These are phyloP conservation scores for Fregetta grallaria DNA, from an alignment of 2,113 vertebrate genomes.

Conservation along the genomic window DNA sequence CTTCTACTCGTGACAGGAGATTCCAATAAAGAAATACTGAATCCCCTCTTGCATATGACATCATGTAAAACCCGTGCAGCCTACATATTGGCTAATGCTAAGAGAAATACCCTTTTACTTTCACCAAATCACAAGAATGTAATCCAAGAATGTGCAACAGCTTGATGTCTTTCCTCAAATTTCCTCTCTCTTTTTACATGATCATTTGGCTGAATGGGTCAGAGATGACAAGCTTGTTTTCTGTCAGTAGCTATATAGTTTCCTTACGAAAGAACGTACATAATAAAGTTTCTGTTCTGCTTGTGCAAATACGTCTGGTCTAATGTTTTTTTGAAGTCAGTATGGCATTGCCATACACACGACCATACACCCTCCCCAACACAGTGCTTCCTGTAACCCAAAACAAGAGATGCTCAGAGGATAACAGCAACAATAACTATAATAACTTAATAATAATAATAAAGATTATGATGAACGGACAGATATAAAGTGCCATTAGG, in stretches of 20 bases:
- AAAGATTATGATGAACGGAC: neutral
- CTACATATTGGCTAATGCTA: neutral
- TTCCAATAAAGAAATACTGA: neutral
- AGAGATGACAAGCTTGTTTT: neutral
- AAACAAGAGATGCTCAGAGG: neutral
- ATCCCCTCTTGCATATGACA: neutral
- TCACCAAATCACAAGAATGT: neutral
- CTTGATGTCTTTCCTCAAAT: neutral
- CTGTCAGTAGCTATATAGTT: neutral
- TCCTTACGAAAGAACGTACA: neutral
- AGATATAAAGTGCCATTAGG: neutral
- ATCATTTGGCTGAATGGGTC: neutral
- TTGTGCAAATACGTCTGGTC: constrained; percentile 19
- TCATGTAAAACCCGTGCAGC: neutral
- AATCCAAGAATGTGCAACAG: neutral
- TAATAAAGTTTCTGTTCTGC: constrained; percentile 64
- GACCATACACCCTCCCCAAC: neutral
- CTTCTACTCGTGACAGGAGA: constrained; percentile 9
- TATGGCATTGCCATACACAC: neutral
- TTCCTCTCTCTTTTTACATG: neutral
- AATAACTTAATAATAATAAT: neutral
- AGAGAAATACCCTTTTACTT: neutral
- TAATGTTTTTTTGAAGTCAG: neutral
- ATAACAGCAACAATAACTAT: neutral
- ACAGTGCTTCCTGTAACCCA: neutral